Base-by-base conservation (phyloP, 2,797 vertebrate species). In the Rhinella marina region DNA sequence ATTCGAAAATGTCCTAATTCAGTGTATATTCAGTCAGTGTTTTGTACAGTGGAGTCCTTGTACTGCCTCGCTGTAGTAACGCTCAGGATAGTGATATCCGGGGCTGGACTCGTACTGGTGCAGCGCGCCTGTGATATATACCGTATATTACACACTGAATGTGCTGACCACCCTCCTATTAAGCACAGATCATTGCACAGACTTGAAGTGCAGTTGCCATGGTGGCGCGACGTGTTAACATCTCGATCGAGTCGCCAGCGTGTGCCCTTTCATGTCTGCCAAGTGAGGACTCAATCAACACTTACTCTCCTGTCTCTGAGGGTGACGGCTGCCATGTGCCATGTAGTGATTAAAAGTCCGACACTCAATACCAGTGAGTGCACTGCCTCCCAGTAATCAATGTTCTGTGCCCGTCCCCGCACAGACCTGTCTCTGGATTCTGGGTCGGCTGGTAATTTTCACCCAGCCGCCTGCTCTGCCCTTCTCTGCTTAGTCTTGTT, bases 261-360 rank as follows among this genome's bases (percentile, higher is more conserved):
- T 29, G n/a, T 54, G 81, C 81, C 41, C 21, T 52, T 23, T n/a
- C 59, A 10, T 7, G 48, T 68, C 75, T 79, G 84, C n/a, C 61
- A 41, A 41, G 17, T 21, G 29, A n/a, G 19, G 77, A 88, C 56
- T 81, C 87, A 85, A 85, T 88, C 87, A 88, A 88, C 87, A 88
- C 87, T 19, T 88, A 19, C 81, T 57, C 6, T 54, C 8, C 14
- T 1, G 75, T 57, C 77, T 78, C 10, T 7, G 52, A 50, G 50
- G 56, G 16, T 21, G 59, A 23, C 8, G 59, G 19, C 27, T 27
- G 25, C 68, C 12, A 64, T 57, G 73, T 84, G 84, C 83, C 57
- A 48, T 52, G 14, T 32, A 56, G 68, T 50, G 87, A 85, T 85
- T 85, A 85, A 4, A 81, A n/a, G 83, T 66, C 78, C 57, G 14